Evolutionary conservation across 2,113 vertebrate species (phyloP), one percentile per base, ranked within the genome.

Genomic region (Cyphomyrus plagiostoma): DNA sequence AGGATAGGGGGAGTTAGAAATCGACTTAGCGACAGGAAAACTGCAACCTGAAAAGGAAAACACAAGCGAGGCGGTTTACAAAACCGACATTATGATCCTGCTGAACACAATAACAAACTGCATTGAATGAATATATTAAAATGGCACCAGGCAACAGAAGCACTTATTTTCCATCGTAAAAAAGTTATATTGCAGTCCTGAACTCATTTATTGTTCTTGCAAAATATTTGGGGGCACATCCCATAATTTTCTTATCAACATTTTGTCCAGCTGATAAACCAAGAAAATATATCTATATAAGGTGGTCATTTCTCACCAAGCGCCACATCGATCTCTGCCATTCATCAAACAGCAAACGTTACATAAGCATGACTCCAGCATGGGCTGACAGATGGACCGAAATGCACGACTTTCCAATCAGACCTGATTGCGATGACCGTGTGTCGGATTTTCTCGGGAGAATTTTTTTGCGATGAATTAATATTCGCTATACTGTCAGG

Each of bases 181-280:
- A 42, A 83, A 17, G 35, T 19, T 9, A 45, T 3, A 46, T 45
- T n/a, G 82, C 39, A 23, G 82, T 13, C 45, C 42, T 23, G 46
- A 49, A 48, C 11, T 85, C 9, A 9, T n/a, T 48, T 85, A 8
- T 84, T 17, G 39, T 7, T 21, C 83, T 48, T 15, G 19, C 7
- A 48, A 50, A 26, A 9, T 49, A 85, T 11, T 17, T 85, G 23
- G 1, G 9, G 9, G 66, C 66, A 74, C 66, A 35, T 74, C 66
- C 70, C 21, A 19, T 77, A 35, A 35, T 77, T 77, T 77, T 35
- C 70, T 82, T 82, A 52, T 89, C 26, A 80, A 74, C 42, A 23
- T 49, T 66, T 88, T 35, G 88, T 89, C 88, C 77, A 30, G n/a
- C 49, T 86, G 50, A 86, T 53, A 86, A 35, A 46, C 10, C 15